Evolutionary conservation across 2,113 vertebrate species (phyloP).

Genomic region (Ptyas mucosa): DNA sequence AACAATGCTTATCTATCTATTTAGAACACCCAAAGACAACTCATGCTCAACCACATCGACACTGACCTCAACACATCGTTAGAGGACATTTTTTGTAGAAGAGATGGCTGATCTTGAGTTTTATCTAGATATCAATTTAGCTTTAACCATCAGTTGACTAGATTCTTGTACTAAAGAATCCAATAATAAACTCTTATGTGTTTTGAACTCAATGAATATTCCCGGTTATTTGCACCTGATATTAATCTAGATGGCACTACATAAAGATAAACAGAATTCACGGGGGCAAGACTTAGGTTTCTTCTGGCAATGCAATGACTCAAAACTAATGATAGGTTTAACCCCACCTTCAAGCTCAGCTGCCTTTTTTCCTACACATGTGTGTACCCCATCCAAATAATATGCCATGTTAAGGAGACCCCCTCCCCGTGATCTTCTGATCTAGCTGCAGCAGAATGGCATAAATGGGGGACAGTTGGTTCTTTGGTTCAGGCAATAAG

Average conservation of each 20-base stretch:
- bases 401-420: background rate
- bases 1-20: background rate
- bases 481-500: background rate
- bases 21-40: background rate
- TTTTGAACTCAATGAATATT: background rate
- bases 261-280: background rate
- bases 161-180: background rate
- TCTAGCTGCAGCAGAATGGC: background rate
- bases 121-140: background rate
- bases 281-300: background rate
- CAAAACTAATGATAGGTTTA: background rate
- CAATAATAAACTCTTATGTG: background rate
- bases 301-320: background rate
- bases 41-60: background rate
- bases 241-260: background rate
- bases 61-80: background rate
- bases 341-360: background rate
- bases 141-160: background rate
- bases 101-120: background rate
- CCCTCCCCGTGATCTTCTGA: background rate
- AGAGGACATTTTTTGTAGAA: background rate
- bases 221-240: background rate
- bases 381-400: background rate
- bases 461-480: background rate
- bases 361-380: background rate